These are phyloP conservation scores for Aix galericulata DNA, from an alignment of 2,113 vertebrate genomes.

Conservation along the genomic window DNA sequence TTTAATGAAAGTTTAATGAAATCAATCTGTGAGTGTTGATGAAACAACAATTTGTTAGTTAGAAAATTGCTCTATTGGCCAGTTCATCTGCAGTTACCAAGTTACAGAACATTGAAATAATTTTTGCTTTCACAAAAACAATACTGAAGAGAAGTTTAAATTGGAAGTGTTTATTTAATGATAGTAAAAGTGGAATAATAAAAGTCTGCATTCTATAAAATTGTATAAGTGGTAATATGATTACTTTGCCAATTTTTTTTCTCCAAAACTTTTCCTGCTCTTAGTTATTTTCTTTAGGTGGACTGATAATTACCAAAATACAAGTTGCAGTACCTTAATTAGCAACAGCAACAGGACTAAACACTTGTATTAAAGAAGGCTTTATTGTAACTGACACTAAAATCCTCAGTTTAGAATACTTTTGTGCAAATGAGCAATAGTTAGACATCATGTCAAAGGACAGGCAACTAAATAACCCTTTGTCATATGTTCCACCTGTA, in stretches of 20 bases:
- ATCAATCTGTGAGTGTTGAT: not conserved
- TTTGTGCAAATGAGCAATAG: not conserved
- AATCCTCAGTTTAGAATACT: not conserved
- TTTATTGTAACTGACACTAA: not conserved
- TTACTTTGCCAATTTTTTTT: not conserved
- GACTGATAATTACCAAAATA: not conserved
- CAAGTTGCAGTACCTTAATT: not conserved
- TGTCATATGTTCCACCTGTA: not conserved
- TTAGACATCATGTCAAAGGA: accelerated
- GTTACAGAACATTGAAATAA: not conserved
- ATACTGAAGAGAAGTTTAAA: not conserved
- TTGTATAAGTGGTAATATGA: not conserved
- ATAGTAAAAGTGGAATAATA: not conserved
- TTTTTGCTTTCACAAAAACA: not conserved
- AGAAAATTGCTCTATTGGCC: not conserved
- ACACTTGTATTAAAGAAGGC: not conserved
- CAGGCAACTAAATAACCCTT: not conserved
- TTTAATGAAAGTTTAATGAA: not conserved
- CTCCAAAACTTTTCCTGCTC: not conserved
- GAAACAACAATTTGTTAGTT: not conserved
- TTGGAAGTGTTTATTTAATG: not conserved
- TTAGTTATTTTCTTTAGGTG: not conserved
- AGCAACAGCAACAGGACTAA: not conserved
- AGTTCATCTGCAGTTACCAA: not conserved
- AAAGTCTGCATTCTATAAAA: not conserved